Evolutionary conservation across 1,140 invertebrate species (phyloP), one percentile per base, ranked within the genome.

Genomic region (Mercenaria mercenaria): DNA sequence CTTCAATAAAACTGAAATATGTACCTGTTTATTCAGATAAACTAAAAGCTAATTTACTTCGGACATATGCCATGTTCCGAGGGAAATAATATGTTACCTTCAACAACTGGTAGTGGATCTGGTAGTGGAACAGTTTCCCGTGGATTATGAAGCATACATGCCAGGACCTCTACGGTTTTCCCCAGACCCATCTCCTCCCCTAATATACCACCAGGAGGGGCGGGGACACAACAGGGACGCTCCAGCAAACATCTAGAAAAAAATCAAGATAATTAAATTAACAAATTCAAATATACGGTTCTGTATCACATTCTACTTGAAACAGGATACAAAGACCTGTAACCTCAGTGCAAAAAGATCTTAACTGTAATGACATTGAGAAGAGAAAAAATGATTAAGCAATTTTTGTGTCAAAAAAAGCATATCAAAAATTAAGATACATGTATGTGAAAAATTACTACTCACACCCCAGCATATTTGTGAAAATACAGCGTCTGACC

Each of bases 171-270:
- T 6, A 98, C 97, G 0, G 98, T 98, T 96, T 98, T 98, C 1
- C 98, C 98, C 26, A 98, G 94, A 15, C 98, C 98, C 98, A 98
- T 98, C 96, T 98, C 98, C 96, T 98, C 98, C 26, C 97, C 98
- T 69, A 98, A 95, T 82, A 98, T 98, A 10, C 98, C 98, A 79
- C 98, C 98, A n/a, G 96, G 96, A 8, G 93, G 91, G 6, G 61
- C 20, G 10, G 37, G 72, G 18, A 82, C 50, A n/a, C 52, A 56
- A 18, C 59, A 23, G 23, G 93, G 95, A 67, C 77, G 67, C 41
- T 93, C 76, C 34, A 39, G 59, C 0, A 94, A 50, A 29, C 94
- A 86, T 32, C 94, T 95, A 61, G 8, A 91, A 90, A 56, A 83
- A 56, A 41, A 41, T 26, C 20, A n/a, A n/a, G n/a, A n/a, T n/a